Base-by-base conservation (phyloP, 1,140 invertebrate species). In the Drosophila sechellia region DNA sequence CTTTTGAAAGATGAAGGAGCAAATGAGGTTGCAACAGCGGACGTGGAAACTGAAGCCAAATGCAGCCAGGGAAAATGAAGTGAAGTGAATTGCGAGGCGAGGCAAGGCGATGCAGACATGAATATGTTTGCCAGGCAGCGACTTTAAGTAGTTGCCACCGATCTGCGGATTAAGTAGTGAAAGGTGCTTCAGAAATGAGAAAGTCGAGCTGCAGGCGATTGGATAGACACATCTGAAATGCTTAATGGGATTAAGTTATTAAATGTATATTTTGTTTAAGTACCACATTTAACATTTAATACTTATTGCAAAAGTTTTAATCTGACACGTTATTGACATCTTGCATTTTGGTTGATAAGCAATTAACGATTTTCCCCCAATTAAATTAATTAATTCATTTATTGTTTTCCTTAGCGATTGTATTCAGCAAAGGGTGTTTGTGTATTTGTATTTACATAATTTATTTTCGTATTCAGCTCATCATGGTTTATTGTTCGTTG, bases 11-110 rank as follows among this genome's bases (percentile, higher is more conserved):
- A 76, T 76, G 53, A 76, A 43, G 72, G 37, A 66, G 45, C 54
- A 66, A 66, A 75, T 42, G 72, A 76, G 54, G 71, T 71, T 71
- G 66, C 66, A 70, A 68, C 25, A 56, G 64, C 63, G 40, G 13
- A 52, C 49, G 65, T 46, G 50, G 25, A 17, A 69, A 46, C 49
- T 46, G 66, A 55, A 70, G 66, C 66, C 50, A 70, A 71, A 54
- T 69, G 64, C 64, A 52, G 37, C 25, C 64, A 39, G 35, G 12
- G 42, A 40, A 70, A 70, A 70, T 70, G 66, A 70, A 70, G 52
- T 70, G 50, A 69, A 70, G 65, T 70, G 50, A 69, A 53, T 63
- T 70, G 66, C 34, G 42, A 68, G 17, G 15, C 31, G 8, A 10
- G 31, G 31, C 31, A 31, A 31, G 31, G 6, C 31, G 6, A 31